These are phyloP conservation scores for Drosophila leontia DNA, from an alignment of 1,140 invertebrate genomes.

Conservation along the genomic window DNA sequence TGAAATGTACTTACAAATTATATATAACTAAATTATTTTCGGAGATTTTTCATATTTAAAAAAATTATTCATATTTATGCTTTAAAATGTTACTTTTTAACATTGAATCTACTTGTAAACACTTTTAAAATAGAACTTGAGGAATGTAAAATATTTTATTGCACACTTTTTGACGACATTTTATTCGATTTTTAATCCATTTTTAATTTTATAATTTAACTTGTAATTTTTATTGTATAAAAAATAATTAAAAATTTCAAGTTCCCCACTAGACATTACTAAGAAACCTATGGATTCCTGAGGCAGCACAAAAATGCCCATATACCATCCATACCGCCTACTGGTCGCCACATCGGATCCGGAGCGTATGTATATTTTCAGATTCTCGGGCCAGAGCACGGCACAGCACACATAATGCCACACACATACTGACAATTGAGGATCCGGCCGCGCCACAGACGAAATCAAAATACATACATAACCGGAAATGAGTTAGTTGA, in stretches of 20 bases:
- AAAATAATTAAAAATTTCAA: neutral
- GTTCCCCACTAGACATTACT: neutral
- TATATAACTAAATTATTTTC: neutral
- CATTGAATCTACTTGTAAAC: neutral
- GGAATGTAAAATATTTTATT: neutral
- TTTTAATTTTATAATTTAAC: neutral
- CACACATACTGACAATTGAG: slow-evolving; percentile 29
- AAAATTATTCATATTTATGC: neutral
- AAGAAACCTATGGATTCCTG: neutral
- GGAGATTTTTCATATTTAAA: neutral
- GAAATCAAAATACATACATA: slow-evolving; percentile 55
- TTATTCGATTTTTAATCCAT: neutral
- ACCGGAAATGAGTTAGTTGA: slow-evolving; percentile 84
- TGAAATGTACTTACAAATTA: neutral
- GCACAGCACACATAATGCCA: slow-evolving; percentile 32
- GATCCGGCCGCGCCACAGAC: slow-evolving; percentile 40
- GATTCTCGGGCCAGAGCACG: slow-evolving; percentile 30
- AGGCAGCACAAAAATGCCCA: too few relatives aligned
- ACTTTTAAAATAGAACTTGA: neutral
- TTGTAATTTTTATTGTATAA: fast-evolving
- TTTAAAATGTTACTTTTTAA: neutral
- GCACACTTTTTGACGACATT: neutral
- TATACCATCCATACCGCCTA: slow-evolving; percentile 1
- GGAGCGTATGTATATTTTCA: neutral
- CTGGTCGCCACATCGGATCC: slow-evolving; percentile 9